Percentiles rank a stretch among this genome's conserved stretches.
These are phyloP conservation scores for Drosophila kohkoa DNA, from an alignment of 1,140 invertebrate species.

Conservation along the genomic window DNA sequence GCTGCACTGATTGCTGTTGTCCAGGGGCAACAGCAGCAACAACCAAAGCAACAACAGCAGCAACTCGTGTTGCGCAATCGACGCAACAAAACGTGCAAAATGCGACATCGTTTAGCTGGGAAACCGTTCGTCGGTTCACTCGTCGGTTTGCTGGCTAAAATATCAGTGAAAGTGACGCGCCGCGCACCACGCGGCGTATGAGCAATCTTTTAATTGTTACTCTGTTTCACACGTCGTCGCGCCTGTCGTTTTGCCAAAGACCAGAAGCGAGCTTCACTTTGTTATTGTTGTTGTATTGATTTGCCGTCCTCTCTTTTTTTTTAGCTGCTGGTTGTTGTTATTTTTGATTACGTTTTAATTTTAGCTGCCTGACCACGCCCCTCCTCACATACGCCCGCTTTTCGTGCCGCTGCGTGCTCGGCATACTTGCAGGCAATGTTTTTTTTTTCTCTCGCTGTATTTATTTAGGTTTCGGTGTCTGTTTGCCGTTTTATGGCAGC, in stretches of 20 bases:
- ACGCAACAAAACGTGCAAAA: constrained; percentile 46
- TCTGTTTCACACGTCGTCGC: constrained; percentile 63
- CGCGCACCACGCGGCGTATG: constrained; percentile 68
- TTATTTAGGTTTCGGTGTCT: constrained; percentile 77
- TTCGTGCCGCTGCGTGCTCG: constrained; percentile 28
- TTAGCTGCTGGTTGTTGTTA: neutral
- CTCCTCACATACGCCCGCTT: neutral
- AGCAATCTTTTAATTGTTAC: constrained; percentile 61
- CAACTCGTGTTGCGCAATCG: constrained; percentile 49
- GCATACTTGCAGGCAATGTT: constrained; percentile 50
- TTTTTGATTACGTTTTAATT: constrained; percentile 68
- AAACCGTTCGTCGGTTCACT: constrained; percentile 40
- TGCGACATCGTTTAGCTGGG: constrained; percentile 55
- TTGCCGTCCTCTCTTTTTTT: neutral
- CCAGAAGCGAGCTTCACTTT: constrained; percentile 59
- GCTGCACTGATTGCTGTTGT: constrained; percentile 45
- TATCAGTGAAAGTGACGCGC: constrained; percentile 71
- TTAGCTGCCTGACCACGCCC: constrained; percentile 16
- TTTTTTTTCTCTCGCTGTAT: neutral
- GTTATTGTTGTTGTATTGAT: constrained; percentile 13
- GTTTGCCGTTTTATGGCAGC: constrained; percentile 44
- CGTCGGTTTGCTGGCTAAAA: constrained; percentile 16
- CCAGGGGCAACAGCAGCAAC: constrained; percentile 14
- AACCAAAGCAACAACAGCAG: neutral
- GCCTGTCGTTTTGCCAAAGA: constrained; percentile 42